These are phyloP conservation scores for Caenorhabditis brenneri DNA, from an alignment of 1,140 invertebrate species.

Conservation along the genomic window DNA sequence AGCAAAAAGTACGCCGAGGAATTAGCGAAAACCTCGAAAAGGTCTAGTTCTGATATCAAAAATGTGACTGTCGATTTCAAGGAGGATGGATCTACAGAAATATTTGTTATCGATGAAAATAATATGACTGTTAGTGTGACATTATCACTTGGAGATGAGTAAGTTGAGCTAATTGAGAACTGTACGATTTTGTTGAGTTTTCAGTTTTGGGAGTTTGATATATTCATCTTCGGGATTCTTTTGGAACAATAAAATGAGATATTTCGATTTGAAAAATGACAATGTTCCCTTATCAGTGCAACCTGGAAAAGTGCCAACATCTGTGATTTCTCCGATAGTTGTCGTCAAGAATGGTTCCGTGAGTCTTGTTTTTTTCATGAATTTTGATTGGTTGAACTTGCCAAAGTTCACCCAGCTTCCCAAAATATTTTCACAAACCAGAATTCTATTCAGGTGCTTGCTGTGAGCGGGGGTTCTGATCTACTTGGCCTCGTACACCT, in stretches of 20 bases:
- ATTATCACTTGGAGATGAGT: slow-evolving; percentile 23
- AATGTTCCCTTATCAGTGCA: neutral
- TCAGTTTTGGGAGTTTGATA: neutral
- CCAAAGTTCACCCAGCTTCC: no score
- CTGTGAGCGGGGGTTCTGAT: neutral
- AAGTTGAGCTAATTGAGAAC: neutral
- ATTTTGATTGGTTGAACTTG: neutral
- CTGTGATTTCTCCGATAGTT: neutral
- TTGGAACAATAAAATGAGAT: slow-evolving; percentile 30
- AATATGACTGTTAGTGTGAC: slow-evolving; percentile 28
- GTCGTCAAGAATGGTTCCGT: slow-evolving; percentile 8
- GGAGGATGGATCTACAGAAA: neutral
- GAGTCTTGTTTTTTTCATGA: neutral
- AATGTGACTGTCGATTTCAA: neutral
- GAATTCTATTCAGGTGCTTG: neutral
- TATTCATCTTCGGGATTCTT: slow-evolving; percentile 3
- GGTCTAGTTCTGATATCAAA: neutral
- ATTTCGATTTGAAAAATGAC: slow-evolving; percentile 1
- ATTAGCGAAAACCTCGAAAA: slow-evolving; percentile 2
- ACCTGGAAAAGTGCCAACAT: slow-evolving; percentile 19
- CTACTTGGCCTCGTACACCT: slow-evolving; percentile 5
- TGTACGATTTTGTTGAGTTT: neutral
- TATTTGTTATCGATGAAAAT: slow-evolving; percentile 11
- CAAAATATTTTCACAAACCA: no score
- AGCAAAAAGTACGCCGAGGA: slow-evolving; percentile 14